Base-by-base conservation (phyloP, 2,113 vertebrate species). In the Ailurus styani region DNA sequence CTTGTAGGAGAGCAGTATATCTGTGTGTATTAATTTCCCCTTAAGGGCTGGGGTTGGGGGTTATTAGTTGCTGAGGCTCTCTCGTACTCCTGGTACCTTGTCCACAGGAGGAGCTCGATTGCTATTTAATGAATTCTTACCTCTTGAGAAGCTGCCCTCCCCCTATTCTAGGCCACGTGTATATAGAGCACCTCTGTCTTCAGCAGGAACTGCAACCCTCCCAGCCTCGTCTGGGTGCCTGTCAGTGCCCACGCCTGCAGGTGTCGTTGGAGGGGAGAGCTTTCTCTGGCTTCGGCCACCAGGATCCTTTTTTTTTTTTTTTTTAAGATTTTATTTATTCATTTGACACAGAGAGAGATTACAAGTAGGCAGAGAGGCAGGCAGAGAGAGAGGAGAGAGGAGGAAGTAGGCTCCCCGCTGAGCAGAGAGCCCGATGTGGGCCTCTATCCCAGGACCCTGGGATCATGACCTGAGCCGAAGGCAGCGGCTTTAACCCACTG, bases 81-180 rank as follows among this genome's bases (percentile, higher is more conserved):
- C 45, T 64, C 45, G 55, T 4, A 52, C 20, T 42, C 52, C 31
- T 66, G 7, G 17, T 73, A 0, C 29, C n/a, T 93, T 72, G 13
- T 73, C 47, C 77, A 82, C 52, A 88, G 42, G 15, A 93, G 47
- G 37, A 42, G 34, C 9, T 66, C 73, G 40, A 87, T 70, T 55
- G 57, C 91, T 60, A 14, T 84, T 91, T 87, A 81, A 90, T 90
- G 94, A 91, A 97, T 96, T 75, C 89, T 68, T 21, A 45, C 23
- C 50, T 47, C 75, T 45, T 50, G 72, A 93, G 89, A 83, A 93
- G 66, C 57, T 52, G 55, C 47, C 23, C 17, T 90, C 27, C 34
- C 18, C 50, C 34, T 52, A 7, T 73, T 92, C 75, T 60, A 52
- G 50, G 70, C 57, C 52, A 87, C 2, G 0, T 15, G 21, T 42